Conservation (phyloP, 1,140 invertebrate genomes). For the Drosophila neocordata region DNA sequence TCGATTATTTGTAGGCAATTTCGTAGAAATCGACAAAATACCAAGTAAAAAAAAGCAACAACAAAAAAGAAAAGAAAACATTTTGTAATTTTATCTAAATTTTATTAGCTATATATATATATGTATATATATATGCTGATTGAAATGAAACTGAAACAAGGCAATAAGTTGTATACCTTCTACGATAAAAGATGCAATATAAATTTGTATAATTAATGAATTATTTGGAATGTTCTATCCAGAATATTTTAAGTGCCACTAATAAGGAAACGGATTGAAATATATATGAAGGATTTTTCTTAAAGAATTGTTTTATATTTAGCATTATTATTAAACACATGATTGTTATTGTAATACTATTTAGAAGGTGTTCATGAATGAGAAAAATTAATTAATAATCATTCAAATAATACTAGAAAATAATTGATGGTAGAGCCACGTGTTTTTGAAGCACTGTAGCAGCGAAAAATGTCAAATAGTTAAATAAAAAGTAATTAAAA, state of each 20-base stretch:
- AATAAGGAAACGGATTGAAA: neutral
- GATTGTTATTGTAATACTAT: too few species aligned
- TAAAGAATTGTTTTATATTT: too few species aligned
- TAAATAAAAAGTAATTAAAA: too few species aligned
- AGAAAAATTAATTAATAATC: too few species aligned
- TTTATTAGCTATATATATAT: constrained; percentile 13
- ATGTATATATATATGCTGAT: neutral
- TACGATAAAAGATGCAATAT: neutral
- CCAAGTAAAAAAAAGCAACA: constrained; percentile 1
- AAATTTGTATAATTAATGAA: constrained; percentile 2
- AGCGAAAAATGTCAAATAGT: too few species aligned
- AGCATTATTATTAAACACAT: too few species aligned
- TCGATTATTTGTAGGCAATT: constrained; percentile 17
- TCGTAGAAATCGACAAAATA: constrained; percentile 35
- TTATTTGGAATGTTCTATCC: neutral
- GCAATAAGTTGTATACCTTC: neutral
- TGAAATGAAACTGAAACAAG: neutral
- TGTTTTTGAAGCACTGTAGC: too few species aligned
- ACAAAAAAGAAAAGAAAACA: neutral
- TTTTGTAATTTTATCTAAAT: neutral
- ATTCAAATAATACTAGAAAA: too few species aligned
- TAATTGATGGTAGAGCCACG: too few species aligned
- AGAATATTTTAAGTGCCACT: neutral
- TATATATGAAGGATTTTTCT: too few species aligned
- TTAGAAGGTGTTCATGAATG: too few species aligned